Evolutionary conservation across 2,797 vertebrate genomes (phyloP), one percentile per base, ranked within the genome.

Genomic region (Coranthus polyacanthus): DNA sequence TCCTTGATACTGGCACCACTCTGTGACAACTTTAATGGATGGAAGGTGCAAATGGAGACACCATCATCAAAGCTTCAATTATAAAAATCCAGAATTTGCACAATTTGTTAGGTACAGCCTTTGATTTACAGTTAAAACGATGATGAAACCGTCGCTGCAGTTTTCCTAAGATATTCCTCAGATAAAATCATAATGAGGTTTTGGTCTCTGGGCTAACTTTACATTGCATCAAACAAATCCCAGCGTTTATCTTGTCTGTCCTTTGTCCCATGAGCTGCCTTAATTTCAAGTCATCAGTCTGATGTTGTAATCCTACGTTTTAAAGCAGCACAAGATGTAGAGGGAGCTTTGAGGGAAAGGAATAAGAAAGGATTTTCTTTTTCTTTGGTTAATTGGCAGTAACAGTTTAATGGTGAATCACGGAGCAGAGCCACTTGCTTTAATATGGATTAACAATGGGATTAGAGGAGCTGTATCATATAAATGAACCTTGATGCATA

Each of bases 361-460:
- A 46, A 55, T 46, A 39, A 38, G n/a, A 34, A 12, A 3, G 6
- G 6, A 10, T 17, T 43, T 51, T 38, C n/a, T 43, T 7, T 44
- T 5, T 38, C 57, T 56, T 26, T 13, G 43, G 47, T 58, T 51
- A 74, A 72, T 79, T 55, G 68, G 22, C 46, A 49, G 11, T 20
- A 21, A 60, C 36, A 53, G n/a, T 68, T 79, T 57, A 72, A 79
- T 34, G 43, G 39, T 26, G 39, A 72, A 78, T 68, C 47, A 76
- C 24, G 51, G 56, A 10, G 16, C 10, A 4, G 20, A 80, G 57
- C 51, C 43, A 32, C 63, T 75, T 68, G 20, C 54, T 66, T 82
- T 68, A 44, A 69, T 76, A 43, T 63, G 75, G 82, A 83, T 88
- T 84, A 80, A 50, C 46, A 54, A 29, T 57, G 61, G 62, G 78